Evolutionary conservation across 2,113 vertebrate genomes (phyloP), one percentile per base, ranked within the genome.

Genomic region (Neogale vison): DNA sequence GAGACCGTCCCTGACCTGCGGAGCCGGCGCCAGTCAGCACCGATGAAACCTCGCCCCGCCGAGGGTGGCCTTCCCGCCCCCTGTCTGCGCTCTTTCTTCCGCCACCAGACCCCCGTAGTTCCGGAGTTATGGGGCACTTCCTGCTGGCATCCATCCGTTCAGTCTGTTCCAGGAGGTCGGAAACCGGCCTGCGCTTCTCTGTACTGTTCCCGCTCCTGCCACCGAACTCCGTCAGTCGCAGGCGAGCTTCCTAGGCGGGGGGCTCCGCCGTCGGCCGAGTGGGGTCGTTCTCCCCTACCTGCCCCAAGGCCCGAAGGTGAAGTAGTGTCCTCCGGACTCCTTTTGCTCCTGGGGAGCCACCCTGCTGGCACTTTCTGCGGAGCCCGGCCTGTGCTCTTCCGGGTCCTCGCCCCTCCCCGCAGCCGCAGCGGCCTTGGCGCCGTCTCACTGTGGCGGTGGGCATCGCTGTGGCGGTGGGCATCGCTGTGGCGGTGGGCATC

Each of bases 81-180:
- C 45, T 74, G 65, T 83, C 36, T n/a, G 8, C 31, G 17, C 52
- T 86, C 91, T 97, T 52, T 45, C 82, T 82, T 59, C 50, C 14
- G 36, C 21, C n/a, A 9, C 61, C 76, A 72, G 57, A 61, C 79
- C 50, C 50, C 63, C 0, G 59, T 42, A 45, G 57, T 83, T 82
- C 42, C 61, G 14, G 74, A 47, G 2, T 29, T 85, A 24, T 81
- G 63, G 61, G 72, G 61, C 57, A n/a, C 31, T 63, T 79, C n/a
- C 50, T 67, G 3, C 71, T 95, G 77, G 92, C 87, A 72, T 39
- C 47, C 9, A 4, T 71, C 91, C 34, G 2, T 52, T 97, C 47
- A 93, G 89, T 55, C 45, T 63, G 7, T 80, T 87, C 85, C 45
- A 77, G 3, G 10, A 45, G 61, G 57, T 77, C 67, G 69, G 47